Evolutionary conservation across 1,140 invertebrate genomes (phyloP), one percentile per base, ranked within the genome.

Genomic region (Cherax quadricarinatus): DNA sequence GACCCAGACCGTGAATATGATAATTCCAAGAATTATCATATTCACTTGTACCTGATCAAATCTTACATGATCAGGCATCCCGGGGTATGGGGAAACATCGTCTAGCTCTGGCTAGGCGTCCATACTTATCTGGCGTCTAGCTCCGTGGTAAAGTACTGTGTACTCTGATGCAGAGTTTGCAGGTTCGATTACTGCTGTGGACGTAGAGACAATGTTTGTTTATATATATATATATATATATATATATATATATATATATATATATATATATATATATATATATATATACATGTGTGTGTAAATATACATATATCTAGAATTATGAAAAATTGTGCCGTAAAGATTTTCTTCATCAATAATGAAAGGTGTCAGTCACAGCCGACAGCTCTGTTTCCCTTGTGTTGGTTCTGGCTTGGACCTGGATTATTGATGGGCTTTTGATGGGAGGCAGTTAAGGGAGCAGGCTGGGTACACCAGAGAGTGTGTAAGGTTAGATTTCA

Each of bases 341-440:
- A 57, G 1, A 14, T 78, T 79, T 87, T 73, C 70, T 24, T 12
- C 7, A 78, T 30, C 49, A 87, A 78, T 87, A 87, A 87, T 87
- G 85, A 87, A 87, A 66, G 85, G 66, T 30, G 85, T 87, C 85
- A 51, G 70, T 87, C 85, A 87, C 48, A 53, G 70, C 14, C 70
- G 73, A 87, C 85, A 87, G 41, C 85, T 78, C 41, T 70, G 85
- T 57, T 87, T 75, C 85, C 66, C 84, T 4, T 48, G 70, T 66
- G 85, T 66, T 78, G 85, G 85, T 70, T 87, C 85, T 51, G 70
- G 70, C 85, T 53, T 87, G 70, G 70, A 41, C 66, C 7, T 14
- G 70, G 66, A 66, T 87, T 87, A 87, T 87, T 87, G 85, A 87
- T 87, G 85, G 73, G 85, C 18, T 87, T 87, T 87, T 87, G 85